A percentile compares a stretch with the other conserved stretches of the same genome.
Evolutionary conservation across 2,113 vertebrate species (phyloP).

Genomic region (Taurulus bubalis): DNA sequence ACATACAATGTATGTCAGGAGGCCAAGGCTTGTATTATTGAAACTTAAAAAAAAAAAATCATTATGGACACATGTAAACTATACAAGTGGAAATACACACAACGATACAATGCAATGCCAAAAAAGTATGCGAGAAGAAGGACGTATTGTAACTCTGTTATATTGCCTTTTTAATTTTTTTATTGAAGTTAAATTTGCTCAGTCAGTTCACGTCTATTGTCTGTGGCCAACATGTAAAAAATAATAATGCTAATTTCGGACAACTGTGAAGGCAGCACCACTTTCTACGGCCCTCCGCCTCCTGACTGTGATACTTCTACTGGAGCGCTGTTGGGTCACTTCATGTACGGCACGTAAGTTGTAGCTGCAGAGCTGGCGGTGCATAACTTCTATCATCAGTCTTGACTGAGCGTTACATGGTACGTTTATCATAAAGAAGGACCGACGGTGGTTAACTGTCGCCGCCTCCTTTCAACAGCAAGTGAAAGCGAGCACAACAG

Average conservation of each 20-base stretch:
- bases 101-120: background rate
- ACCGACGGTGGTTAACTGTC: background rate
- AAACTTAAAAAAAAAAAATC: background rate
- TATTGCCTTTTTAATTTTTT: background rate
- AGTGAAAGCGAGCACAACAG: background rate
- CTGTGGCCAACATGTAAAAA: background rate
- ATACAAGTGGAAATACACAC: background rate
- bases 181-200: background rate
- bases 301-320: background rate
- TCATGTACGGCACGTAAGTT: constrained; percentile 40
- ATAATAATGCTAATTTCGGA: background rate
- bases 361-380: background rate
- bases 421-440: background rate
- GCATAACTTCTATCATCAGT: background rate
- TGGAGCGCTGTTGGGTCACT: rapidly evolving
- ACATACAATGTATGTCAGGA: background rate
- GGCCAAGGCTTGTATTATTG: background rate
- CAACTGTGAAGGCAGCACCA: background rate
- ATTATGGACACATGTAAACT: background rate
- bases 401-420: constrained; percentile 7
- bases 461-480: background rate
- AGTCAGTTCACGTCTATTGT: background rate
- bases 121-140: background rate
- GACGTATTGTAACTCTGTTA: background rate
- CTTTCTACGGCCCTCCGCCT: background rate